Evolutionary conservation across 1,140 invertebrate species (phyloP).

Genomic region (Achroia grisella): DNA sequence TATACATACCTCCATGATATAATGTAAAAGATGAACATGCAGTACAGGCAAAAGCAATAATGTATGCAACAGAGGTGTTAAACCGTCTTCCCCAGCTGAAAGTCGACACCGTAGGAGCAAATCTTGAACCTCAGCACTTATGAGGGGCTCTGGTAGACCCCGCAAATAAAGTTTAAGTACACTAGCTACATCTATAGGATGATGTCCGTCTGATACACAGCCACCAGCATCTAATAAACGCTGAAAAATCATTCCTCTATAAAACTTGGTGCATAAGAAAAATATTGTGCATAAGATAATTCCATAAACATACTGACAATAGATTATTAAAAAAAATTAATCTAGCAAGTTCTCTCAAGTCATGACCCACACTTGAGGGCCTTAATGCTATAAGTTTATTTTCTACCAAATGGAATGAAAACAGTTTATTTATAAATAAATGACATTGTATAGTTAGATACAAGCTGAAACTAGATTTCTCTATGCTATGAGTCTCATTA

Average conservation of each 20-base stretch:
- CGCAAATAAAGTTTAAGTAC: slow-evolving; percentile 88
- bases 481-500: no score
- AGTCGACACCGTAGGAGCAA: slow-evolving; percentile 81
- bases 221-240: slow-evolving; percentile 78
- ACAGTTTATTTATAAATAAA: no score
- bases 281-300: no score
- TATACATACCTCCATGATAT: slow-evolving; percentile 66
- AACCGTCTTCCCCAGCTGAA: slow-evolving; percentile 48
- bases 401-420: no score
- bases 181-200: slow-evolving; percentile 87
- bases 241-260: slow-evolving; percentile 62
- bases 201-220: slow-evolving; percentile 76
- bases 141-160: slow-evolving; percentile 86
- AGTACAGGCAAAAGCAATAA: slow-evolving; percentile 62
- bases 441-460: no score
- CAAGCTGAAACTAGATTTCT: no score
- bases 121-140: slow-evolving; percentile 80
- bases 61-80: slow-evolving; percentile 62
- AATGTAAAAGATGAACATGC: slow-evolving; percentile 69
- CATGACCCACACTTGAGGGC: no score
- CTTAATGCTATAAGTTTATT: no score
- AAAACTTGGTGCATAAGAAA: no score
- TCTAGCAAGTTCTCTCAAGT: no score
- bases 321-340: no score
- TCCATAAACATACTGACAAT: no score